Conservation (phyloP, 2,888 invertebrate genomes). For the Pachydiplax longipennis region DNA sequence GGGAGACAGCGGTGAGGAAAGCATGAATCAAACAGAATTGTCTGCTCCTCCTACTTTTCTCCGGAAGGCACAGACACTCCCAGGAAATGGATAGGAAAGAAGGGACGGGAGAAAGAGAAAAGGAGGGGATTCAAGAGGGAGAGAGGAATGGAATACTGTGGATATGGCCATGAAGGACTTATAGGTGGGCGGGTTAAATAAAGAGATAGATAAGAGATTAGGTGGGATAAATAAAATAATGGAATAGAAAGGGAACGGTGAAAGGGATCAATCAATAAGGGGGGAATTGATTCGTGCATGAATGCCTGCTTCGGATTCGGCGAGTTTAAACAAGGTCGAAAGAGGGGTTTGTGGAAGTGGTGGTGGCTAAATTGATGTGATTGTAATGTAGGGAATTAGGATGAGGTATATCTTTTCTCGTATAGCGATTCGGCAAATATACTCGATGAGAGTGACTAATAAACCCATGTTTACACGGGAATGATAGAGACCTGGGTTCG, state of each 20-base stretch:
- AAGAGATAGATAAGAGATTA: neutral
- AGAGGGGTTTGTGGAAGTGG: no score
- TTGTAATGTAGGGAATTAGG: no score
- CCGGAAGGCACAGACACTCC: neutral
- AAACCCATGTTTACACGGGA: no score
- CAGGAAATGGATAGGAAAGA: neutral
- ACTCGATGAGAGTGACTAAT: no score
- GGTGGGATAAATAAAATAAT: neutral
- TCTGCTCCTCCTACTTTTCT: constrained; percentile 19
- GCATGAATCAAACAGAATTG: constrained; percentile 22
- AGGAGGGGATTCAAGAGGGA: neutral
- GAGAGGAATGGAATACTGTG: neutral
- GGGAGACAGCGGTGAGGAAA: constrained; percentile 27
- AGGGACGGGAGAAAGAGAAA: neutral
- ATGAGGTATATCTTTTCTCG: no score
- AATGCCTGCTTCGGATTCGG: no score
- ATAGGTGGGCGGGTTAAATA: neutral
- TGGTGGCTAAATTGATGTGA: no score
- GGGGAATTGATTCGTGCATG: no score
- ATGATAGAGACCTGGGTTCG: no score
- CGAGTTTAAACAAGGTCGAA: no score
- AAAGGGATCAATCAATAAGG: no score
- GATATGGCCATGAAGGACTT: neutral
- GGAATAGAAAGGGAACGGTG: neutral
- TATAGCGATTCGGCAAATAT: no score